Base-by-base conservation (phyloP, 2,888 invertebrate species). In the Cheilosia vernalis region DNA sequence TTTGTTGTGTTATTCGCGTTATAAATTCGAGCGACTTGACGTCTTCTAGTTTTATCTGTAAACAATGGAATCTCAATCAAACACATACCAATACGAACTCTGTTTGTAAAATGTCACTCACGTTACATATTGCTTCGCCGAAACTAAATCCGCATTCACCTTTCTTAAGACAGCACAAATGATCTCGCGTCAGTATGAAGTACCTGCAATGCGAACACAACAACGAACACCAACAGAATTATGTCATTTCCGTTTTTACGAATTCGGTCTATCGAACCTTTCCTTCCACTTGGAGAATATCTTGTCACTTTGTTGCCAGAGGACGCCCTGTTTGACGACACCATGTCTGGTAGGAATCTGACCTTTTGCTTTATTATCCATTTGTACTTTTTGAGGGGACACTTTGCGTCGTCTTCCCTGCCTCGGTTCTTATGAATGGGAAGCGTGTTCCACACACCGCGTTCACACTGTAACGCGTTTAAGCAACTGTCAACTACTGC, bases 321-420 rank as follows among this genome's bases (percentile, higher is more conserved):
- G 85, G 24, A 85, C 40, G 33, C 85, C 85, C 47, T 85, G 85
- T 69, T 85, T 85, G 85, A 85, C 77, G 85, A 85, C 85, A 40
- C 85, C 85, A 40, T 77, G 85, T 81, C 81, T 85, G 51, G 66
- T 49, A 3, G 76, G 66, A 37, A 61, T 67, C 30, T 81, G 81
- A 73, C 81, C 85, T 72, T 60, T 85, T 47, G 44, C 44, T 63
- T 47, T 51, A 47, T 47, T 79, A 47, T 85, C 80, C 80, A 81
- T 81, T 55, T 79, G 40, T 44, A 19, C 10, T 27, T 17, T 49
- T 17, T 49, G 42, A 19, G 33, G 61, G 42, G 42, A 78, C 61
- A 61, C 61, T 49, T 33, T 21, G n/a, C 30, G 30, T 9, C 60
- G 77, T 58, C 66, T 66, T 63, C 69, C 67, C 76, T 70, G 42